Conservation (phyloP, 2,113 vertebrate species). For the Zosterops hypoxanthus region DNA sequence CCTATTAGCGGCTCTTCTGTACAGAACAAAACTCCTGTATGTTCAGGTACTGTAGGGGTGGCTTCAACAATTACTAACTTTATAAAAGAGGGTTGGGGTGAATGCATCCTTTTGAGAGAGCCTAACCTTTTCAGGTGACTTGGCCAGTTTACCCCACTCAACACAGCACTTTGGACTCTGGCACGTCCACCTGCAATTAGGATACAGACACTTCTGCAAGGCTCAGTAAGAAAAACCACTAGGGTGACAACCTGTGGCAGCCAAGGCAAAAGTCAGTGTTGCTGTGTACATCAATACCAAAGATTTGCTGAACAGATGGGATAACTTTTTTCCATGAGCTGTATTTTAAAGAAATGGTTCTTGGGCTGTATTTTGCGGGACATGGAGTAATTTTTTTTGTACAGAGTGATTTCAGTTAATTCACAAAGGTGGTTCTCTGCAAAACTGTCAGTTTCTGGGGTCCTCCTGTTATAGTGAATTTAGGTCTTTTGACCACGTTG, state of each 20-base stretch:
- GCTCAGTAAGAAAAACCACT: neutral
- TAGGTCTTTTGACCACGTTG: neutral
- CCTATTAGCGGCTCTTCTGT: slow-evolving; percentile 97
- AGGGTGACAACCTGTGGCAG: neutral
- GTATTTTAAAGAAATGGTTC: neutral
- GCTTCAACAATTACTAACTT: neutral
- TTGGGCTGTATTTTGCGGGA: neutral
- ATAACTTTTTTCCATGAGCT: neutral
- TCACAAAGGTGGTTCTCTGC: neutral
- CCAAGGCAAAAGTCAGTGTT: neutral
- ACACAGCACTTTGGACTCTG: neutral
- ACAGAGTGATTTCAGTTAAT: neutral
- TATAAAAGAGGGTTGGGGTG: neutral
- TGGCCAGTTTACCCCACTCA: neutral
- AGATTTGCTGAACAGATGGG: neutral
- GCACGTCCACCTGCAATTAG: neutral
- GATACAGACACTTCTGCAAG: neutral
- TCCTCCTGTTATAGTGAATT: neutral
- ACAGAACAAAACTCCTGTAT: slow-evolving; percentile 97
- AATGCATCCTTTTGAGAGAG: neutral
- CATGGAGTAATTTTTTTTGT: neutral
- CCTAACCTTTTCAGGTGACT: neutral
- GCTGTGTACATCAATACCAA: neutral
- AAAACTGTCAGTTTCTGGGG: neutral
- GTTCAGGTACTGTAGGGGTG: slow-evolving; percentile 90